A percentile compares a stretch with the other conserved stretches of the same genome.
These are phyloP conservation scores for Meteorus cinctellus DNA, from an alignment of 2,888 invertebrate genomes.

Conservation along the genomic window DNA sequence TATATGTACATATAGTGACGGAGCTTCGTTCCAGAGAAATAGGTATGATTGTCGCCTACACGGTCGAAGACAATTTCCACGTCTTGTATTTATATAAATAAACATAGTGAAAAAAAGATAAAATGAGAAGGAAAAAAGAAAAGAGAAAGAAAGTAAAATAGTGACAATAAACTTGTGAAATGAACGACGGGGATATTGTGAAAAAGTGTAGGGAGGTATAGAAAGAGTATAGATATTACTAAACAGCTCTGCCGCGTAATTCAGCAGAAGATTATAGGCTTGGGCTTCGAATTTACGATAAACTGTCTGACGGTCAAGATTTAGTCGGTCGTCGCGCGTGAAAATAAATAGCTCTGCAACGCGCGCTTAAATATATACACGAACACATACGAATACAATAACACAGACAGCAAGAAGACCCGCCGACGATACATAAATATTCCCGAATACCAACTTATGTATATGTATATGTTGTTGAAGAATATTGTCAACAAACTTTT, in stretches of 20 bases:
- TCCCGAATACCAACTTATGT: background rate
- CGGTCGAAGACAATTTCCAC: background rate
- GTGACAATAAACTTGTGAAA: constrained; percentile 8
- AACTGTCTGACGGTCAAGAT: constrained; percentile 28
- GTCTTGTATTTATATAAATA: constrained; percentile 10
- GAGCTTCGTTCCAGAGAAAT: background rate
- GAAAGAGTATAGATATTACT: constrained; percentile 19
- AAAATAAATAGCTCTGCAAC: constrained; percentile 23
- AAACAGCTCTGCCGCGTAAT: constrained; percentile 19
- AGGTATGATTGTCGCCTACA: background rate
- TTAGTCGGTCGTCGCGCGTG: constrained; percentile 22
- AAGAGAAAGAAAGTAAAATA: background rate
- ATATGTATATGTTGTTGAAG: background rate
- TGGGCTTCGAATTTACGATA: constrained; percentile 25
- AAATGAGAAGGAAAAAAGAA: background rate
- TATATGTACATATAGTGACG: background rate
- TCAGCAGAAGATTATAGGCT: constrained; percentile 16
- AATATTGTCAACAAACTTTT: constrained; percentile 15
- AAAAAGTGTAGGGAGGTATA: background rate
- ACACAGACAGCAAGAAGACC: background rate
- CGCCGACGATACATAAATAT: constrained; percentile 10
- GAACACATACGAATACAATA: background rate
- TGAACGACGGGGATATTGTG: background rate
- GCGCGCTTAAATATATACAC: constrained; percentile 12
- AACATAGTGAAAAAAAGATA: background rate